Base-by-base conservation (phyloP, 2,113 vertebrate genomes). In the Syngnathus floridae region DNA sequence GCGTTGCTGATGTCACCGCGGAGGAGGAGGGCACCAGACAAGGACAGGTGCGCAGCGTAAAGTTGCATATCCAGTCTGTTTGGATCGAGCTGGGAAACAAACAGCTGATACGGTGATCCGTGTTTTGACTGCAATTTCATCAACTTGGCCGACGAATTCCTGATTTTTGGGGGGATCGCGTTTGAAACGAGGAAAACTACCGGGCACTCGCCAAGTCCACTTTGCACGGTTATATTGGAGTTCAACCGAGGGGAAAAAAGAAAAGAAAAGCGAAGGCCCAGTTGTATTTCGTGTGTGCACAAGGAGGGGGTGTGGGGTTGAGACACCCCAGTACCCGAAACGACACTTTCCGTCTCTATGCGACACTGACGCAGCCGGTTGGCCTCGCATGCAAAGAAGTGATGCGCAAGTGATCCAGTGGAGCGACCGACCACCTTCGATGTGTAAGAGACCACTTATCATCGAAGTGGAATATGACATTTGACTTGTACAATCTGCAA, bases 41-140 rank as follows among this genome's bases (percentile, higher is more conserved):
- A 73, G 75, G 79, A 86, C 88, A 91, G 88, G 87, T 88, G 87
- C 83, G 77, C 75, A 21, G 31, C 40, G 66, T 37, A 57, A 82
- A 82, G 76, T 88, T 83, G 4, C 21, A 16, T 40, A 71, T 51
- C 45, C 54, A 40, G 66, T 36, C 3, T 55, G 54, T 19, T 59
- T 55, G 67, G 65, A 59, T 62, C 48, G 21, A 41, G 31, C 37
- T 46, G 51, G 12, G 58, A 35, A 56, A 41, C 19, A n/a, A 54
- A 59, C 66, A 73, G 65, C 51, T 54, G 48, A 19, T 16, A 38
- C 57, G 38, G 21, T 13, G 13, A 22, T 41, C n/a, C n/a, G 12
- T 48, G 16, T 60, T 61, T 59, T 5, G 49, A 4, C 26, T 17
- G 3, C 31, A 19, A 14, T 58, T 26, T 22, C 49, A 6, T 21